Evolutionary conservation across 2,113 vertebrate genomes (phyloP).

Genomic region (Lepus americanus): DNA sequence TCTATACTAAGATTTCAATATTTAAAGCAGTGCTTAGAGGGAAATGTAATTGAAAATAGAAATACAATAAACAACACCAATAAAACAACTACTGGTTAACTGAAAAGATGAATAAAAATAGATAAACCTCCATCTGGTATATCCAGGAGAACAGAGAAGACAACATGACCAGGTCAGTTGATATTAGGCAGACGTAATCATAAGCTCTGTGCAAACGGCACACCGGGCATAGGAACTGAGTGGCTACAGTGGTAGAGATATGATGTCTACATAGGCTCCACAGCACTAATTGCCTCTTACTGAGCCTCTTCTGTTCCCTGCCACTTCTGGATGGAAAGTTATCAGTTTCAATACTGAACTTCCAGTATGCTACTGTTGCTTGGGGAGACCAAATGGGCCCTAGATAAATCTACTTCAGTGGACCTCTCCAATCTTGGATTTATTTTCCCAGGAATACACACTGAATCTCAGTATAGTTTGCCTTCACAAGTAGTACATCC

Average conservation of each 20-base stretch:
- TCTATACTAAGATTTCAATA: no score
- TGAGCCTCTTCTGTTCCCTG: neutral
- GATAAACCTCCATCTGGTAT: neutral
- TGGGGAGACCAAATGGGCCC: neutral
- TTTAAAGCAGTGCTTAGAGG: neutral
- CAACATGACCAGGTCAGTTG: neutral
- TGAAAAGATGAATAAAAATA: neutral
- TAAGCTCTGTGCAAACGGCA: neutral
- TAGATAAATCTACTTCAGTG: neutral
- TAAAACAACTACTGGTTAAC: neutral
- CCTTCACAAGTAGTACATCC: neutral
- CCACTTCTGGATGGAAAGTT: neutral
- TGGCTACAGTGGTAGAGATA: neutral
- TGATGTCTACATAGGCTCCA: neutral
- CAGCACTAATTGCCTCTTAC: fast-evolving
- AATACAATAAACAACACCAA: neutral
- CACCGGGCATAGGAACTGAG: neutral
- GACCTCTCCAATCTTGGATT: neutral
- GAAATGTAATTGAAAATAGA: neutral
- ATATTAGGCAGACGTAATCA: neutral
- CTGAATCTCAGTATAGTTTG: neutral
- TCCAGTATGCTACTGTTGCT: neutral
- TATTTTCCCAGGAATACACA: neutral
- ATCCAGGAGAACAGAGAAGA: neutral
- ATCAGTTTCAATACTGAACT: neutral